A percentile compares a stretch with the other conserved stretches of the same genome.
phyloP scores from a whole-genome alignment of 2,888 invertebrate species.

The Eristalinus sepulchralis region DNA sequence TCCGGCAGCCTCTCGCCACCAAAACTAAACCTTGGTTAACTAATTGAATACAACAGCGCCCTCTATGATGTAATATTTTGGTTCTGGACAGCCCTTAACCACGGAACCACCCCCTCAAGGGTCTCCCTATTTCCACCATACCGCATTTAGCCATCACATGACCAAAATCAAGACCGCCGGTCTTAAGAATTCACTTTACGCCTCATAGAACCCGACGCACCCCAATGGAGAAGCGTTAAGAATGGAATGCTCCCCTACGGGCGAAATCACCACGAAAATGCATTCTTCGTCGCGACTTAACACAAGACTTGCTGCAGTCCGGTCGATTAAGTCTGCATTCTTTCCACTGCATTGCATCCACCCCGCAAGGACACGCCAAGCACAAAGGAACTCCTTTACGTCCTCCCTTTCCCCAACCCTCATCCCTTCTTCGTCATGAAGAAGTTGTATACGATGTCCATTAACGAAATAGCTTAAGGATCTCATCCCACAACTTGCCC shows the following conservation, averaged over 20 bases:
- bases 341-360: constrained; percentile 5
- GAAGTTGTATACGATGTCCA: constrained; percentile 9
- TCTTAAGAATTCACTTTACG: background rate
- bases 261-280: background rate
- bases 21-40: too few relatives aligned
- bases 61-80: too few relatives aligned
- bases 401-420: background rate
- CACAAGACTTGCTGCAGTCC: background rate
- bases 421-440: background rate
- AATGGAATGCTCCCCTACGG: background rate
- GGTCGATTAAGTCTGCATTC: constrained; percentile 9
- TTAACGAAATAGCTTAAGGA: constrained; percentile 40
- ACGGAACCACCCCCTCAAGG: too few relatives aligned
- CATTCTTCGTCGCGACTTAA: background rate
- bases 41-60: too few relatives aligned
- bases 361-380: constrained; percentile 1
- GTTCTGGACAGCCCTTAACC: too few relatives aligned
- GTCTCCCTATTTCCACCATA: too few relatives aligned
- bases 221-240: background rate
- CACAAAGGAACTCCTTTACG: background rate
- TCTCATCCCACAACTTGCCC: background rate
- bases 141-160: too few relatives aligned
- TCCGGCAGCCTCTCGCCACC: too few relatives aligned
- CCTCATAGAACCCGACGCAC: background rate
- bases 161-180: background rate